A percentile compares a stretch with the other conserved stretches of the same genome.
Conservation (phyloP, 2,113 vertebrate species). For the Trichechus manatus region DNA sequence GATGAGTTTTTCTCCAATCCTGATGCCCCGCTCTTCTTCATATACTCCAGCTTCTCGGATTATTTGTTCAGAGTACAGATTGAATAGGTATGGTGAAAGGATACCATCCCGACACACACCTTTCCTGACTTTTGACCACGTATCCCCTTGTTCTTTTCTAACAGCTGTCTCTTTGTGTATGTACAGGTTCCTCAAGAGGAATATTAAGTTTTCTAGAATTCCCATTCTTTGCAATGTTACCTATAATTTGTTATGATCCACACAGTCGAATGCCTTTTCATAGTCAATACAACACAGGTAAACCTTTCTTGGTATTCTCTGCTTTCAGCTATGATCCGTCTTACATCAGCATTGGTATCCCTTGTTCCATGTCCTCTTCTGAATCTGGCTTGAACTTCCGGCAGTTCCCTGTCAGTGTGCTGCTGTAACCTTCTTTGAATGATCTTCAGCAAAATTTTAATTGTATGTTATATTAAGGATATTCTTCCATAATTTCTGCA, state of each 20-base stretch:
- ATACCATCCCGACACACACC: neutral
- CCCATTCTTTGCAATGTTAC: neutral
- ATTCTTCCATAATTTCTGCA: no score
- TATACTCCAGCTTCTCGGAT: no score
- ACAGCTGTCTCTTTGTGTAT: neutral
- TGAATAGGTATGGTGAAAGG: no score
- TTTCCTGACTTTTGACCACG: neutral
- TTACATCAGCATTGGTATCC: neutral
- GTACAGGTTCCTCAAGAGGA: neutral
- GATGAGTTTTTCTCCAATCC: no score
- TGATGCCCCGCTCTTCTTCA: no score
- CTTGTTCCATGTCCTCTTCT: neutral
- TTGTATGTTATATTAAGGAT: no score
- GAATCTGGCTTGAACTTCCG: no score
- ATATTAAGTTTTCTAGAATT: neutral
- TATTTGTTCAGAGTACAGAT: no score
- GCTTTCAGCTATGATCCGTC: neutral
- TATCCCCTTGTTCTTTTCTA: neutral
- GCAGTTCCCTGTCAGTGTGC: no score
- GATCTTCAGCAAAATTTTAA: no score
- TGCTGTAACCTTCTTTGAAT: no score
- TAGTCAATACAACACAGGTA: neutral
- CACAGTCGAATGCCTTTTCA: neutral
- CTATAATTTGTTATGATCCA: neutral
- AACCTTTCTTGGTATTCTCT: neutral